These are phyloP conservation scores for Corydoras sp. DNA, from an alignment of 2,113 vertebrate genomes.

Conservation along the genomic window DNA sequence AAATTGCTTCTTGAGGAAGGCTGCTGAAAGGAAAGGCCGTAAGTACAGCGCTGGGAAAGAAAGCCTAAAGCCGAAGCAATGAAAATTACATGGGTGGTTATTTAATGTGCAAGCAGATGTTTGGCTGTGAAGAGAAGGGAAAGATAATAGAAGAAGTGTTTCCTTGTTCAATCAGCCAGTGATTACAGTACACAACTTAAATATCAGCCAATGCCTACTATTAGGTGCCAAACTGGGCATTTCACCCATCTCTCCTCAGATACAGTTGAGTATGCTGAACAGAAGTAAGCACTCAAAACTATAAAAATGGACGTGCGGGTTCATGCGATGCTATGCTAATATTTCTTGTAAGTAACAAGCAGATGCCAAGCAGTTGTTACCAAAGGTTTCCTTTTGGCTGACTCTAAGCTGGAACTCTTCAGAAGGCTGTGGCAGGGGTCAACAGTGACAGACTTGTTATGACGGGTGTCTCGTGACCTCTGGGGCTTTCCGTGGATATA, in stretches of 20 bases:
- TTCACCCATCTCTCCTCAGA: constrained; percentile 40
- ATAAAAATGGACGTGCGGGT: constrained; percentile 54
- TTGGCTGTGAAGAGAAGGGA: too few species aligned
- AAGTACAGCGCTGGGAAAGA: too few species aligned
- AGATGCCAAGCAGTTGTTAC: constrained; percentile 59
- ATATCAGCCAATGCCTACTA: constrained; percentile 50
- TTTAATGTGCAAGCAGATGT: too few species aligned
- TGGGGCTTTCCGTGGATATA: too few species aligned
- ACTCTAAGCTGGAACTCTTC: constrained; percentile 58
- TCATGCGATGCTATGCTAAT: constrained; percentile 65
- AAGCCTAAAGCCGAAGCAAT: too few species aligned
- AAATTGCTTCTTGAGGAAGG: too few species aligned
- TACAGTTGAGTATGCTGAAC: constrained; percentile 42
- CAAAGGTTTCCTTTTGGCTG: constrained; percentile 67
- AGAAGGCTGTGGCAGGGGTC: constrained; percentile 63
- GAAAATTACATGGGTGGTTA: too few species aligned
- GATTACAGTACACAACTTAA: too few species aligned
- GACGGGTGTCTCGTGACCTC: too few species aligned
- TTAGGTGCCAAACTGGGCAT: constrained; percentile 9
- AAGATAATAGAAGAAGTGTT: too few species aligned
- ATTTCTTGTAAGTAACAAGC: constrained; percentile 54
- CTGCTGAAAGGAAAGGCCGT: too few species aligned
- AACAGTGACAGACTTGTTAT: constrained; percentile 48
- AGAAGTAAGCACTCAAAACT: constrained; percentile 48
- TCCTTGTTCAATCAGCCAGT: too few species aligned